Percentiles rank a stretch among this genome's conserved stretches.
Evolutionary conservation across 2,113 vertebrate genomes (phyloP).

Genomic region (Cavia porcellus): DNA sequence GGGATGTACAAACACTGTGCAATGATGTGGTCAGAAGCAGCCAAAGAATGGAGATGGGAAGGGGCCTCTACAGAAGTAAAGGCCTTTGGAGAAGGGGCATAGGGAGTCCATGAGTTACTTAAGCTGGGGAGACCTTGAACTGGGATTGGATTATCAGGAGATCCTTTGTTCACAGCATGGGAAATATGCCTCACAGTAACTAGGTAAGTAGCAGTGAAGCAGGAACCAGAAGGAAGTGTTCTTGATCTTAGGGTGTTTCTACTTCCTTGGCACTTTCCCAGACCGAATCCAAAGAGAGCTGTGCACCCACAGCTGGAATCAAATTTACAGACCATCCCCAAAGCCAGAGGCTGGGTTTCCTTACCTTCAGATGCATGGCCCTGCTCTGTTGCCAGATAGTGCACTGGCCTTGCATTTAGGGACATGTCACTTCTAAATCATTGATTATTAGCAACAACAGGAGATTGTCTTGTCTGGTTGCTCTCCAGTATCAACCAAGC

Average conservation of each 20-base stretch:
- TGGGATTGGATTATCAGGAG: background rate
- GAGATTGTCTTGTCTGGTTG: background rate
- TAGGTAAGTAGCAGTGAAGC: background rate
- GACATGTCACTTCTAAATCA: background rate
- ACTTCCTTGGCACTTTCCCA: background rate
- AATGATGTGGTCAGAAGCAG: background rate
- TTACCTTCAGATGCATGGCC: background rate
- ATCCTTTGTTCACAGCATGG: background rate
- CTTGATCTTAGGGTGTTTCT: accelerated
- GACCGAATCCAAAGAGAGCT: background rate
- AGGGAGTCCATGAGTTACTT: background rate
- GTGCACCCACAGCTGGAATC: background rate
- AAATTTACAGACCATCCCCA: too few species aligned
- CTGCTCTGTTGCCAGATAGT: too few species aligned
- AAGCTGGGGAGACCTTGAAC: background rate
- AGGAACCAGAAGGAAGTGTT: too few species aligned
- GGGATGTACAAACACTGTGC: background rate
- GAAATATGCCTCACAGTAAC: background rate
- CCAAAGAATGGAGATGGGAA: background rate
- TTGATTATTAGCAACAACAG: background rate
- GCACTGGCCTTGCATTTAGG: background rate
- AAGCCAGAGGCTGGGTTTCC: background rate
- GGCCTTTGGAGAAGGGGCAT: background rate
- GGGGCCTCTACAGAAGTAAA: background rate
- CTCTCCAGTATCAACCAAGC: background rate